These are phyloP conservation scores for Pollenia griseotomentosa DNA, from an alignment of 2,888 invertebrate genomes.

Conservation along the genomic window DNA sequence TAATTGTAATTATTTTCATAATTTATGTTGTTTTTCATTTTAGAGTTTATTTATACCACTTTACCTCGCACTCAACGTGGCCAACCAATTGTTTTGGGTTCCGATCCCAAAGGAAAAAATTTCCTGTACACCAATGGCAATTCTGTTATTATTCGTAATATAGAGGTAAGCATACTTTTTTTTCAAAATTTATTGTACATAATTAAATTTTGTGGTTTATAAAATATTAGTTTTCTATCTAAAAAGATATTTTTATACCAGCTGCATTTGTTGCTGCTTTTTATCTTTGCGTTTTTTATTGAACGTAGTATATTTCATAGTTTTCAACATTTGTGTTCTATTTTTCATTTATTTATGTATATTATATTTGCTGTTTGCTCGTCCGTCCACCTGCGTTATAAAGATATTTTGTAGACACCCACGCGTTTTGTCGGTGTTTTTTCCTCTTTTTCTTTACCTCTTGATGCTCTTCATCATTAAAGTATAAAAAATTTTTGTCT, in stretches of 20 bases:
- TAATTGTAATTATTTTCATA: slow-evolving; percentile 70
- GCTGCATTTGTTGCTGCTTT: slow-evolving; percentile 57
- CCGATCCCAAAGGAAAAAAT: slow-evolving; percentile 98
- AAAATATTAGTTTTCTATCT: slow-evolving; percentile 58
- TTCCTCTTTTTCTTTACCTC: background rate
- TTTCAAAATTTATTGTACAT: slow-evolving; percentile 64
- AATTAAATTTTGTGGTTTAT: slow-evolving; percentile 31
- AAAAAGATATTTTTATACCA: slow-evolving; percentile 61
- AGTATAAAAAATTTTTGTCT: slow-evolving; percentile 46
- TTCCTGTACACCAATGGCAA: slow-evolving; percentile 99
- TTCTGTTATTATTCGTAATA: slow-evolving; percentile 98
- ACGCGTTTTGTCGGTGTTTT: slow-evolving; percentile 40
- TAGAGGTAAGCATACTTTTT: slow-evolving; percentile 87
- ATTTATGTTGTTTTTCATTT: slow-evolving; percentile 76
- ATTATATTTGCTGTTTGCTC: slow-evolving; percentile 22
- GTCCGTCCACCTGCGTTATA: background rate
- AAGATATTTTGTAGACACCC: slow-evolving; percentile 39
- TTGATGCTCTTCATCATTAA: background rate
- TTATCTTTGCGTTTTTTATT: background rate
- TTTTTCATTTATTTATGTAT: slow-evolving; percentile 49
- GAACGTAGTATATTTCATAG: slow-evolving; percentile 5
- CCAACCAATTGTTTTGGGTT: slow-evolving; percentile 96
- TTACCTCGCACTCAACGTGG: slow-evolving; percentile 97
- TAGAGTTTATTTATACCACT: slow-evolving; percentile 96
- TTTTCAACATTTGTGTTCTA: slow-evolving; percentile 65